A percentile compares a stretch with the other conserved stretches of the same genome.
Conservation (phyloP, 2,797 vertebrate genomes). For the Malurus leucopterus region DNA sequence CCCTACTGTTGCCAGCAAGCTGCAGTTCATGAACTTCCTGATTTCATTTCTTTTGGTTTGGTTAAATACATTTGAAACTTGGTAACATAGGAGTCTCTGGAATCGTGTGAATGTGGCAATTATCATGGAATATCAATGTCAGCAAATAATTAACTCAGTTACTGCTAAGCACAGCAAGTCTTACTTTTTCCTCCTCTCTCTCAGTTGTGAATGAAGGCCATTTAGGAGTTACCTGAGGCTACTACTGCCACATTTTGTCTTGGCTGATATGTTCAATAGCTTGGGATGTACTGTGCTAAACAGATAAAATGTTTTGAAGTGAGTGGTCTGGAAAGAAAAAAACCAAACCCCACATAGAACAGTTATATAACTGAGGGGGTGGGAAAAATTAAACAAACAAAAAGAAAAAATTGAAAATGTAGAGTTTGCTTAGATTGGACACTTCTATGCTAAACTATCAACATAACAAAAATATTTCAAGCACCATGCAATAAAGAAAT, state of each 20-base stretch:
- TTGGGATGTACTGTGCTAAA: constrained; percentile 17
- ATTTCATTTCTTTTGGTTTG: neutral
- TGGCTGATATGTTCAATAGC: constrained; percentile 1
- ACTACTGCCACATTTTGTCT: constrained; percentile 30
- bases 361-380: neutral
- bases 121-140: neutral
- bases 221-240: constrained; percentile 30
- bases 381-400: neutral
- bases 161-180: neutral
- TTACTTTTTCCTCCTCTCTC: neutral
- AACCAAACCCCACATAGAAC: neutral
- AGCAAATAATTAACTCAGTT: constrained; percentile 33
- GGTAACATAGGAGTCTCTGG: neutral
- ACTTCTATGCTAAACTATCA: neutral
- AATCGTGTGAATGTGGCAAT: neutral
- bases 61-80: neutral
- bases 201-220: neutral
- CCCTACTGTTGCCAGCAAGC: neutral
- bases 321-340: neutral
- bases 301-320: constrained; percentile 22
- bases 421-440: neutral
- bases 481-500: neutral
- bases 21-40: neutral
- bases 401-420: neutral
- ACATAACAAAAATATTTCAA: neutral